Evolutionary conservation across 2,888 invertebrate species (phyloP), one percentile per base, ranked within the genome.

Genomic region (Agrochola circellaris): DNA sequence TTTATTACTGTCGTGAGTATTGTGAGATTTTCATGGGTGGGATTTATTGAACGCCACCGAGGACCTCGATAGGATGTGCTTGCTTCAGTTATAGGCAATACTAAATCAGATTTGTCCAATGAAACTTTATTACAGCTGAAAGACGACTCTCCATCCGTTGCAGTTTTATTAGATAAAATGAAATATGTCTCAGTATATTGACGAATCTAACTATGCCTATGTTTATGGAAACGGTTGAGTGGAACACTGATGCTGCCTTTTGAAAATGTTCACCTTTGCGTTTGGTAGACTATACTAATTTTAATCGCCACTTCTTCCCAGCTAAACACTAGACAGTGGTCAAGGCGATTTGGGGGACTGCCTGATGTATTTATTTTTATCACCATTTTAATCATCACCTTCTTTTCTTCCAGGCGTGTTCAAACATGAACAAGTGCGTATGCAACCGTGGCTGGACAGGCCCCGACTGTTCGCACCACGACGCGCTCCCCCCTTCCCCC

Each of bases 361-460:
- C n/a, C n/a, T 56, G 11, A n/a, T 56, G n/a, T n/a, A 7, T 38
- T 13, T 11, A 7, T 65, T 42, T 65, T 6, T 11, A 34, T 26
- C n/a, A 66, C 0, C 2, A 30, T 61, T 45, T 48, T 38, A 70
- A 74, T 48, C 17, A 73, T 17, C 0, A 5, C 7, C 23, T 15
- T 56, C n/a, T 20, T 58, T 61, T n/a, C 73, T 94, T 94, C 69
- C 97, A 99, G 99, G 97, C 98, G 79, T 99, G 99, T 95, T 99
- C 99, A 23, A 99, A 99, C 94, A 97, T 98, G 87, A 99, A 99
- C 97, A 98, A 98, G 90, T 99, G 99, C 95, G 98, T 98, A 93
- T 99, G 99, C 97, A 97, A 98, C 92, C 97, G 97, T 84, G 99
- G 99, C 85, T 99, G 98, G 98, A 98, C 98, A 66, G 99, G 99